These are phyloP conservation scores for Botrylloides violaceus DNA, from an alignment of 23 tunicate species.

Conservation along the genomic window DNA sequence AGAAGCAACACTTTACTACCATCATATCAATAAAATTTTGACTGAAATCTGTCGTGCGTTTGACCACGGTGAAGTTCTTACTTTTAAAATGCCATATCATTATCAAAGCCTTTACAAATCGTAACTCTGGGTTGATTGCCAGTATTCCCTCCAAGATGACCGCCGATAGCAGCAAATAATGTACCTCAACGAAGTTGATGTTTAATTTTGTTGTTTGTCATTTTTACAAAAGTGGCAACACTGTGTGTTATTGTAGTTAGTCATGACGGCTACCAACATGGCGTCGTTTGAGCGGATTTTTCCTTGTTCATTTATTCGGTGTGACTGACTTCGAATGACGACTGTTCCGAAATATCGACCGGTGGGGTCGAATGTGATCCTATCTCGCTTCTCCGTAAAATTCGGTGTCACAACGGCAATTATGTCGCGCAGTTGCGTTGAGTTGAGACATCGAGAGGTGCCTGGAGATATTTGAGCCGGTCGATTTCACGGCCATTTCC, in stretches of 20 bases:
- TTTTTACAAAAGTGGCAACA: neutral
- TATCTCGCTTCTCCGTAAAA: conserved; percentile 1
- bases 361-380: neutral
- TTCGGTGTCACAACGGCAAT: neutral
- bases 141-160: no score
- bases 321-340: neutral
- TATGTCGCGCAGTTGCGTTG: neutral
- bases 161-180: no score
- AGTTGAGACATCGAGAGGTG: neutral
- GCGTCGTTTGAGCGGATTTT: neutral
- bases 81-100: no score
- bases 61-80: no score
- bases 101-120: no score
- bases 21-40: no score
- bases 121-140: no score
- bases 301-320: neutral
- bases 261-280: neutral
- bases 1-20: no score
- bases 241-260: neutral
- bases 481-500: neutral
- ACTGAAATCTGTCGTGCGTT: no score
- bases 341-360: neutral
- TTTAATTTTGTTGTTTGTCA: neutral
- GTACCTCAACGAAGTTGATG: no score
- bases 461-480: neutral